These are phyloP conservation scores for Meloidogyne chitwoodi DNA, from an alignment of 1,140 invertebrate species.

Conservation along the genomic window DNA sequence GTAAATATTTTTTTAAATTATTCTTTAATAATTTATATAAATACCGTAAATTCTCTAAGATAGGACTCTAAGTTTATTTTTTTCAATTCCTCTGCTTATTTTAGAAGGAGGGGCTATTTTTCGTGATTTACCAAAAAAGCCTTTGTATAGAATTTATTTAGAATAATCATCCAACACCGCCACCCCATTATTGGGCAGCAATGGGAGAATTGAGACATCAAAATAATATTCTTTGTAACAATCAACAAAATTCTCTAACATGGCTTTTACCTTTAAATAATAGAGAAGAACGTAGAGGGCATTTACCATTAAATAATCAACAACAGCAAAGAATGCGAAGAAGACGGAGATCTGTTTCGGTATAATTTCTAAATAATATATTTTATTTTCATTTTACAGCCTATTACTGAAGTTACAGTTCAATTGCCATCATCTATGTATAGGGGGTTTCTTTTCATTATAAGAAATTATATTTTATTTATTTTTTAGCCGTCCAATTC, in stretches of 20 bases:
- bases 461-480: not conserved
- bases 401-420: constrained; percentile 14
- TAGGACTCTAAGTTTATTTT: no score
- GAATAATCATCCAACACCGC: constrained; percentile 5
- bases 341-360: constrained; percentile 12
- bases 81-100: not conserved
- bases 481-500: constrained; percentile 2
- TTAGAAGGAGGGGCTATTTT: no score
- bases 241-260: not conserved
- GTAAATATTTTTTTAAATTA: not conserved
- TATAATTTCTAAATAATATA: not conserved
- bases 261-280: not conserved
- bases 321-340: not conserved
- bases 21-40: no score
- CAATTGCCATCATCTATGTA: constrained; percentile 18
- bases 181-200: constrained; percentile 14
- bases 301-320: not conserved
- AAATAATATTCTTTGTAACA: not conserved
- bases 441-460: not conserved
- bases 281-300: not conserved
- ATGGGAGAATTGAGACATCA: not conserved
- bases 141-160: not conserved
- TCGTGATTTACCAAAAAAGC: no score
- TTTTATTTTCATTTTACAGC: not conserved
- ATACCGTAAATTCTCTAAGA: no score